Evolutionary conservation across 2,113 vertebrate species (phyloP), one percentile per base, ranked within the genome.

Genomic region (Dunckerocampus dactyliophorus): DNA sequence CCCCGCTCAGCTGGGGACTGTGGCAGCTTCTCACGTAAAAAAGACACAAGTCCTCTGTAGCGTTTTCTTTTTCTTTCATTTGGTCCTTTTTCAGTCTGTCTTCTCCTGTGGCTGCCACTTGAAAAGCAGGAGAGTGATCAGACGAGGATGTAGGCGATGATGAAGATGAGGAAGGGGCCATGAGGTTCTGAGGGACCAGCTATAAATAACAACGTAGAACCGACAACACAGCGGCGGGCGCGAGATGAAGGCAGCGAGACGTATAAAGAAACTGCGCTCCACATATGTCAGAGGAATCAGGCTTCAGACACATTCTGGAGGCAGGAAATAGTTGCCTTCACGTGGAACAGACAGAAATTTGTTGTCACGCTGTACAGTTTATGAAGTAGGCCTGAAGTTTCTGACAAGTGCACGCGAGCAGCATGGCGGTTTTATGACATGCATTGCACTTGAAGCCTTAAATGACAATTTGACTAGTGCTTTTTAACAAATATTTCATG

Each of bases 131-230:
- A 69, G 79, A 79, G 69, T 69, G 72, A 83, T 83, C 76, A 80
- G 83, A 82, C 31, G 67, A 52, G 75, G 77, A 85, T 73, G 83
- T 72, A 74, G 79, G 79, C 62, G 62, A 72, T 17, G 79, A 63
- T 45, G 71, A 68, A n/a, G 70, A 73, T 58, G 83, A 64, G 62
- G 85, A 85, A 72, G 81, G 80, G n/a, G n/a, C 5, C 31, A 43
- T 21, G 42, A 71, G 76, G 77, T 82, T 89, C 81, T 85, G 76
- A 83, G 75, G 74, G 76, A 76, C 72, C 48, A 13, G 59, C 80
- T 89, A 88, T 88, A 89, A 89, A 90, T 89, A 91, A 79, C 65
- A 69, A 62, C 57, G 71, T 54, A 43, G 67, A 79, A 56, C 69
- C 39, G 57, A 79, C 62, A 47, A 39, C 66, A 62, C 56, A 56